Evolutionary conservation across 2,113 vertebrate genomes (phyloP).

Genomic region (Vicugna pacos): DNA sequence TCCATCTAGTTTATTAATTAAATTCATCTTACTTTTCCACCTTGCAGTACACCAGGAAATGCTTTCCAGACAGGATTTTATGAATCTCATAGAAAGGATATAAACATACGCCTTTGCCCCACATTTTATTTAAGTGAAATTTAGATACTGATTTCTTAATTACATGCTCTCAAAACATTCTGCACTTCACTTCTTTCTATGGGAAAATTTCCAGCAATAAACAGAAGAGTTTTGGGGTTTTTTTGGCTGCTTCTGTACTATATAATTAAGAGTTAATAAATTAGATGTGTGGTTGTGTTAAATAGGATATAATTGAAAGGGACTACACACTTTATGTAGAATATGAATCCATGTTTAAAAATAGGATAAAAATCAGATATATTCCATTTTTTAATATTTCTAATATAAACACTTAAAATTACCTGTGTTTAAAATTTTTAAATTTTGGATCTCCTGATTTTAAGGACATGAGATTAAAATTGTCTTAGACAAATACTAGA

Average conservation of each 20-base stretch:
- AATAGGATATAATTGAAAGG: conserved; percentile 48
- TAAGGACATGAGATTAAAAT: background rate
- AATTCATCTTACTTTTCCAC: background rate
- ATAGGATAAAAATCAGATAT: background rate
- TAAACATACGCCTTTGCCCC: conserved; percentile 15
- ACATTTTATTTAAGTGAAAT: conserved; percentile 60
- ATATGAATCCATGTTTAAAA: conserved; percentile 2
- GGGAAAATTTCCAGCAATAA: conserved; percentile 50
- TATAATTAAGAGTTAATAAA: conserved; percentile 73
- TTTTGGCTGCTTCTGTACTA: conserved; percentile 27
- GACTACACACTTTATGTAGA: background rate
- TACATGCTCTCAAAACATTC: conserved; percentile 51
- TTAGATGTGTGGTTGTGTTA: conserved; percentile 35
- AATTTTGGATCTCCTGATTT: background rate
- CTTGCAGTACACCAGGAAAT: background rate
- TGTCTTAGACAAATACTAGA: background rate
- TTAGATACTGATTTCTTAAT: conserved; percentile 71
- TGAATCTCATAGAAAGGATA: background rate
- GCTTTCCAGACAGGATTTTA: conserved; percentile 45
- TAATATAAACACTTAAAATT: background rate
- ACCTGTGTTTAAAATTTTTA: background rate
- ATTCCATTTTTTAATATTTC: background rate
- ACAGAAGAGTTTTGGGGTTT: background rate
- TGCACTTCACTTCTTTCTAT: conserved; percentile 47
- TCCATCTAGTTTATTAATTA: conserved; percentile 12